A percentile compares a stretch with the other conserved stretches of the same genome.
Conservation (phyloP, 2,888 invertebrate species). For the Ichneumoninae sp. region DNA sequence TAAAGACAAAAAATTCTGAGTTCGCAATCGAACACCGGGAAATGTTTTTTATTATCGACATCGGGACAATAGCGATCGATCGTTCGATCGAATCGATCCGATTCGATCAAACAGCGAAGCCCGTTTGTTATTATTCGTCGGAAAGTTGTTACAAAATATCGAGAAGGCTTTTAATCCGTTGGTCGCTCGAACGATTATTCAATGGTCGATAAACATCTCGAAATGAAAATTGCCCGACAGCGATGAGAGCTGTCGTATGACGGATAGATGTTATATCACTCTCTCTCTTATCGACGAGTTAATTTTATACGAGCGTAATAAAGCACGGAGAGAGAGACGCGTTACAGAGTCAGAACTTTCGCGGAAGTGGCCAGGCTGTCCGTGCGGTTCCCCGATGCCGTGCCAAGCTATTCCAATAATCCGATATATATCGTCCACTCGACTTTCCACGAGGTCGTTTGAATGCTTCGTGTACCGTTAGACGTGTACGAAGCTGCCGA, state of each 20-base stretch:
- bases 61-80: constrained; percentile 2
- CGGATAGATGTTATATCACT: constrained; percentile 54
- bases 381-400: constrained; percentile 71
- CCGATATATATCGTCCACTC: constrained; percentile 71
- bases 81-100: background rate
- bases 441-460: constrained; percentile 77
- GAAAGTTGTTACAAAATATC: background rate
- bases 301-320: constrained; percentile 40
- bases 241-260: constrained; percentile 25
- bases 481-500: constrained; percentile 25
- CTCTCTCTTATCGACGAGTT: constrained; percentile 35
- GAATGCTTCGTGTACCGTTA: constrained; percentile 54
- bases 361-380: constrained; percentile 73
- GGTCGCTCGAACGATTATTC: background rate
- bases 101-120: background rate
- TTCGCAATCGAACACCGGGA: constrained; percentile 11
- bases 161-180: background rate
- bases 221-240: constrained; percentile 9
- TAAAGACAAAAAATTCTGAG: constrained; percentile 15
- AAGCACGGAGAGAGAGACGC: constrained; percentile 42
- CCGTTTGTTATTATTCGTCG: background rate
- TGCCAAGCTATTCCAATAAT: constrained; percentile 78
- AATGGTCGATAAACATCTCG: background rate
- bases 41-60: background rate
- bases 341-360: constrained; percentile 72